Evolutionary conservation across 1,140 invertebrate genomes (phyloP).

Genomic region (Heliconius himera): DNA sequence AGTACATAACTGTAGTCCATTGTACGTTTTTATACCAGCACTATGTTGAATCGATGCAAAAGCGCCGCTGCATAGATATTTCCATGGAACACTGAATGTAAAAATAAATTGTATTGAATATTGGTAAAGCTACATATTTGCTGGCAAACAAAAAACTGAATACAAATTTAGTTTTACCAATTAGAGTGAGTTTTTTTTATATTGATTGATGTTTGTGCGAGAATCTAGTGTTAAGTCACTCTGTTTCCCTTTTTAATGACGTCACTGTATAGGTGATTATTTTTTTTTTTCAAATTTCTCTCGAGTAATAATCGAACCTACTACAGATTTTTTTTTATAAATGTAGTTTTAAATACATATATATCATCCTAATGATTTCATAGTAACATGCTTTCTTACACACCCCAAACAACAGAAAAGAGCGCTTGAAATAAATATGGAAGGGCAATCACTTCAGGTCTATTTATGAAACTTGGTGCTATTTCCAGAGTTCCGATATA

Average conservation of each 20-base stretch:
- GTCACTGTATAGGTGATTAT: too few relatives aligned
- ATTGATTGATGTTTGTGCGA: background rate
- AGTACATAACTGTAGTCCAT: conserved; percentile 22
- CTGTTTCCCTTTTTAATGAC: too few relatives aligned
- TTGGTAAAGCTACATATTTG: conserved; percentile 27
- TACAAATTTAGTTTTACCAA: conserved; percentile 6
- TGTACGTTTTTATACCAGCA: conserved; percentile 32
- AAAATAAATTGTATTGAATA: conserved; percentile 31
- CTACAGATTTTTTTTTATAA: background rate
- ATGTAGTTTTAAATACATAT: background rate
- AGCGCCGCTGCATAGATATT: conserved; percentile 27
- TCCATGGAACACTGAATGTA: conserved; percentile 24
- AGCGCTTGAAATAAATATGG: conserved; percentile 62
- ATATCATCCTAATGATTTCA: background rate
- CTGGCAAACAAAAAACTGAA: conserved; percentile 15
- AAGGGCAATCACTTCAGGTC: conserved; percentile 70
- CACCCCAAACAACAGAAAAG: conserved; percentile 36
- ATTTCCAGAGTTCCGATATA: conserved; percentile 58
- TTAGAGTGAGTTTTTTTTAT: background rate
- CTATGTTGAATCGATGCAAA: conserved; percentile 37
- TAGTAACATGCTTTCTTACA: conserved; percentile 24
- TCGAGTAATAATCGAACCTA: too few relatives aligned
- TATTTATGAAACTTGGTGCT: conserved; percentile 71
- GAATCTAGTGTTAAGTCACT: too few relatives aligned
- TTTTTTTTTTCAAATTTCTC: too few relatives aligned